A percentile compares a stretch with the other conserved stretches of the same genome.
Evolutionary conservation across 2,113 vertebrate species (phyloP).

Genomic region (Eulemur macaco): DNA sequence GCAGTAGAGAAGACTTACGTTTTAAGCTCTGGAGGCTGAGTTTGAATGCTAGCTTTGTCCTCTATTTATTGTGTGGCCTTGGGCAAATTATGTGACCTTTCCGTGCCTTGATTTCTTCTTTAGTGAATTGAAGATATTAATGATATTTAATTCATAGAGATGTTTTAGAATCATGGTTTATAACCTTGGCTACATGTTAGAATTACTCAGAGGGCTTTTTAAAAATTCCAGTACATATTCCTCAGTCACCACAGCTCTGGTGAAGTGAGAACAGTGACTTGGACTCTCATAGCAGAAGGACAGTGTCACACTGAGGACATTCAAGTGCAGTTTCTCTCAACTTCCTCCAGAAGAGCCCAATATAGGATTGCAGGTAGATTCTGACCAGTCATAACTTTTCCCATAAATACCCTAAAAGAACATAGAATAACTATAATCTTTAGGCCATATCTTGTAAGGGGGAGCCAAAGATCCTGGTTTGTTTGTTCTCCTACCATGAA

Average conservation of each 20-base stretch:
- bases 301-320: background rate
- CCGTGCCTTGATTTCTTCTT: background rate
- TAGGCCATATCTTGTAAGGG: conserved; percentile 86
- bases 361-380: conserved; percentile 82
- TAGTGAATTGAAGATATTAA: background rate
- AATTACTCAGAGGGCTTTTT: background rate
- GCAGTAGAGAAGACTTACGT: background rate
- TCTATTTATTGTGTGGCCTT: background rate
- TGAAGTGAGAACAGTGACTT: background rate
- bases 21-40: background rate
- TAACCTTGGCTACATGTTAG: background rate
- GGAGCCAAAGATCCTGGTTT: conserved; percentile 91
- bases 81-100: background rate
- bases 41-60: background rate
- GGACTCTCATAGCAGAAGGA: background rate
- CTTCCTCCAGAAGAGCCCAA: background rate
- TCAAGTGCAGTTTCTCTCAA: background rate
- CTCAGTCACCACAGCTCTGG: background rate
- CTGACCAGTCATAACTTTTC: conserved; percentile 86
- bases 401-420: conserved; percentile 91
- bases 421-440: conserved; percentile 91
- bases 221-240: background rate
- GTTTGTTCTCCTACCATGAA: conserved; percentile 91
- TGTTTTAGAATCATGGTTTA: background rate
- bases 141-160: background rate